phyloP scores from a whole-genome alignment of 2,888 invertebrate species.

The Hyposoter didymator region DNA sequence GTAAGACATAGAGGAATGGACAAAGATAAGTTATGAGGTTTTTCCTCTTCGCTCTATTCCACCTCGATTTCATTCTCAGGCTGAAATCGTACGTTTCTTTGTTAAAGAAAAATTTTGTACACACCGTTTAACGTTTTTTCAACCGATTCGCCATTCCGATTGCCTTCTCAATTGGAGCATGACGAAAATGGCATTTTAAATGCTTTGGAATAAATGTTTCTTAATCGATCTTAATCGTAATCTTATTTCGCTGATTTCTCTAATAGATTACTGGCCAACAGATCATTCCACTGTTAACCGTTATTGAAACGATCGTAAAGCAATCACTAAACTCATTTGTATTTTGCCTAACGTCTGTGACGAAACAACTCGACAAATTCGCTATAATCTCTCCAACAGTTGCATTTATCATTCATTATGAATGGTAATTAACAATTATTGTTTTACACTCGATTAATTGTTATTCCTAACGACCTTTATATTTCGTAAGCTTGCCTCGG shows the following conservation, averaged over 20 bases:
- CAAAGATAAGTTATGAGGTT: not conserved
- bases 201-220: slow-evolving; percentile 8
- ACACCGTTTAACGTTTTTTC: not conserved
- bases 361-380: not conserved
- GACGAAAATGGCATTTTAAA: slow-evolving; percentile 11
- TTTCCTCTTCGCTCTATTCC: not conserved
- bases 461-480: not conserved
- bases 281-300: slow-evolving; percentile 13
- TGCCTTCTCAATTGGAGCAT: slow-evolving; percentile 2
- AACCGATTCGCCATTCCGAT: not conserved
- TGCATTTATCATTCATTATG: not conserved
- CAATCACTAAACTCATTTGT: not conserved
- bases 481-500: not conserved
- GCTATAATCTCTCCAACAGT: not conserved
- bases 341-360: not conserved
- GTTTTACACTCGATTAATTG: not conserved
- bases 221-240: slow-evolving; percentile 6
- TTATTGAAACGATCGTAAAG: not conserved
- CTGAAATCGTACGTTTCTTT: not conserved
- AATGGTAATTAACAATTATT: not conserved
- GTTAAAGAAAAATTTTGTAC: not conserved
- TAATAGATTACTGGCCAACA: not conserved
- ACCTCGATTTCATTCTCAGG: not conserved
- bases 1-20: not conserved
- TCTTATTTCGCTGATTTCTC: slow-evolving; percentile 15